Evolutionary conservation across 1,140 invertebrate species (phyloP), one percentile per base, ranked within the genome.

Genomic region (Cyclargus thomasi): DNA sequence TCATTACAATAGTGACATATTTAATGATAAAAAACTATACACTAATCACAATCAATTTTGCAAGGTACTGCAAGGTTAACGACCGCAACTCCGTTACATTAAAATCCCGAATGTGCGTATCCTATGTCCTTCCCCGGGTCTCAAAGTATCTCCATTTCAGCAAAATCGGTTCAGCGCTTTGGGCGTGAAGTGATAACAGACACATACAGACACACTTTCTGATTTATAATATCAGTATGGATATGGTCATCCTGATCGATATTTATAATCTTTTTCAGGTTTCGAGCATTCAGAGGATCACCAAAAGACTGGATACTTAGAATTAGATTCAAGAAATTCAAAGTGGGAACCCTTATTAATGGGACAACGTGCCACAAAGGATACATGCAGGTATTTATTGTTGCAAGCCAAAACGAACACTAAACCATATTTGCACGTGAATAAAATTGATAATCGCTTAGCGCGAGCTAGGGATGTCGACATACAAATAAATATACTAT

Each of bases 281-380:
- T 97, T 90, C 92, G 96, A 36, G 95, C 95, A 0, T 95, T 96
- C 74, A 93, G 96, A 64, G 95, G 96, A 1, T 94, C 94, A 16
- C 95, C 96, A 0, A 93, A 95, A 62, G 96, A 97, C 84, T 97
- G 96, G 95, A 97, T 97, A 53, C 92, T 97, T 11, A 93, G 96
- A 67, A 95, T 98, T 68, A 93, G 96, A 67, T 97, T 97, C 90
- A 97, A 97, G 92, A 97, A 96, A 83, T 97, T 97, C 90, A 97
- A 97, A 93, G 95, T 97, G 53, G 96, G 97, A 1, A 94, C 94
- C 11, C 91, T 97, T 64, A 92, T 96, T 68, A 97, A 97, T 85
- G 96, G 95, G 1, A 97, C 95, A 14, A 94, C 95, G 55, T 97
- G 96, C 82, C 93, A 95, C 67, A 95, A 95, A 39, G 96, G 96